Percentiles rank a stretch among this genome's conserved stretches.
Evolutionary conservation across 2,888 invertebrate species (phyloP).

Genomic region (Perizoma flavofasciatum): DNA sequence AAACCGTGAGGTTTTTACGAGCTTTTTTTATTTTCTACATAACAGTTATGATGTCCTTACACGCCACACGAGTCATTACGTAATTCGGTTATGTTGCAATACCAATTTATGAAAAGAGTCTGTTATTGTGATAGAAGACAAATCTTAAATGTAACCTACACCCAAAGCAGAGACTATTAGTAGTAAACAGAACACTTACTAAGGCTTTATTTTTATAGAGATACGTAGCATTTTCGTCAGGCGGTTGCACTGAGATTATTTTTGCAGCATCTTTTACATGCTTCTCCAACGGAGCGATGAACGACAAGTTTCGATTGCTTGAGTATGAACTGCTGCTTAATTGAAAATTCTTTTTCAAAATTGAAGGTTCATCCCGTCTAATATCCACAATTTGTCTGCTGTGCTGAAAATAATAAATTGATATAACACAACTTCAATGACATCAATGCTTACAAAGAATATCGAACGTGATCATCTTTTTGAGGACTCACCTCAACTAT

Average conservation of each 20-base stretch:
- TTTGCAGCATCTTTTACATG: constrained; percentile 38
- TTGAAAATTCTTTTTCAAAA: constrained; percentile 42
- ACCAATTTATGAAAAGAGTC: too few species aligned
- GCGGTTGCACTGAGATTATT: constrained; percentile 37
- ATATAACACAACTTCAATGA: too few species aligned
- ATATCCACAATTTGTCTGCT: constrained; percentile 5
- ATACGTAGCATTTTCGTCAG: constrained; percentile 4
- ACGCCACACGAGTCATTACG: too few species aligned
- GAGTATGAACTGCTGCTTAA: constrained; percentile 9
- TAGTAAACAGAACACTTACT: constrained; percentile 25
- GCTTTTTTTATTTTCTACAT: too few species aligned
- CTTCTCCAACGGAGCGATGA: constrained; percentile 16
- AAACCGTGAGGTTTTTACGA: too few species aligned
- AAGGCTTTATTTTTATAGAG: constrained; percentile 33
- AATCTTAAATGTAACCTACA: too few species aligned
- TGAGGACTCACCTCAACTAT: constrained; percentile 11
- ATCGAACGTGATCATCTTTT: not conserved
- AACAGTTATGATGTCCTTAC: too few species aligned
- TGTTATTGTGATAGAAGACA: too few species aligned
- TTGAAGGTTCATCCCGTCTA: constrained; percentile 16
- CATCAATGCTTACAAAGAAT: too few species aligned
- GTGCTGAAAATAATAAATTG: constrained; percentile 5
- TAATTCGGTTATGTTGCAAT: too few species aligned
- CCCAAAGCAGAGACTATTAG: not conserved
- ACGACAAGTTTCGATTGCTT: not conserved